Conservation (phyloP, 2,888 invertebrate species). For the Thelaira solivaga region DNA sequence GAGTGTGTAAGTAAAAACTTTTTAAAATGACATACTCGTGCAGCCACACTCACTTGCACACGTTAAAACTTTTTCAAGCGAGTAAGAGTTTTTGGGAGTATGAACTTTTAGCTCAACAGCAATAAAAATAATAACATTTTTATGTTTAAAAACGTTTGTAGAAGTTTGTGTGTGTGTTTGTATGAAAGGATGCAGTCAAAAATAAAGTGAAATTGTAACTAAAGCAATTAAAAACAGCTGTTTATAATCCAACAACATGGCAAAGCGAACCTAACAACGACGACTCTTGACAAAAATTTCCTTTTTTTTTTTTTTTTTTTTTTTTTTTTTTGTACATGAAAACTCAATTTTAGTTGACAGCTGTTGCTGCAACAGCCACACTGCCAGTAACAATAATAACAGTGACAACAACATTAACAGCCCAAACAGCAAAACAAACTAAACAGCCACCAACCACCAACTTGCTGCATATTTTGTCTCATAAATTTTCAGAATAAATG, state of each 20-base stretch:
- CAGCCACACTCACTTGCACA: not conserved
- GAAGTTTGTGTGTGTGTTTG: too few species aligned
- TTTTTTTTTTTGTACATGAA: too few species aligned
- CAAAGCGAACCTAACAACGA: slow-evolving; percentile 14
- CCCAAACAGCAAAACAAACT: not conserved
- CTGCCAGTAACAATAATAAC: not conserved
- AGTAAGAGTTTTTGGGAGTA: slow-evolving; percentile 2
- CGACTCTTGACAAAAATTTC: slow-evolving; percentile 52
- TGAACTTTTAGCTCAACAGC: slow-evolving; percentile 1
- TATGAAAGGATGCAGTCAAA: not conserved
- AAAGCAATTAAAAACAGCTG: slow-evolving; percentile 63
- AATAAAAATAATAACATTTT: slow-evolving; percentile 22
- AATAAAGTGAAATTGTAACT: slow-evolving; percentile 39
- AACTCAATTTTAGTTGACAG: slow-evolving; percentile 61
- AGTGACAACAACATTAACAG: not conserved
- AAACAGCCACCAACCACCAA: not conserved
- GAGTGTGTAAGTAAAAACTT: slow-evolving; percentile 26
- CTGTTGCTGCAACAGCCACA: slow-evolving; percentile 42
- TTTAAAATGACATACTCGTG: slow-evolving; percentile 27
- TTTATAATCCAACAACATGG: slow-evolving; percentile 59
- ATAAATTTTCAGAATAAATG: not conserved
- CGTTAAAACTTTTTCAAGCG: slow-evolving; percentile 10
- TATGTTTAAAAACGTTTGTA: not conserved
- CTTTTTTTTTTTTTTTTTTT: too few species aligned
- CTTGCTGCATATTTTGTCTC: not conserved